A percentile compares a stretch with the other conserved stretches of the same genome.
phyloP scores from a whole-genome alignment of 2,888 invertebrate species.

The Drosophila pullipes region DNA sequence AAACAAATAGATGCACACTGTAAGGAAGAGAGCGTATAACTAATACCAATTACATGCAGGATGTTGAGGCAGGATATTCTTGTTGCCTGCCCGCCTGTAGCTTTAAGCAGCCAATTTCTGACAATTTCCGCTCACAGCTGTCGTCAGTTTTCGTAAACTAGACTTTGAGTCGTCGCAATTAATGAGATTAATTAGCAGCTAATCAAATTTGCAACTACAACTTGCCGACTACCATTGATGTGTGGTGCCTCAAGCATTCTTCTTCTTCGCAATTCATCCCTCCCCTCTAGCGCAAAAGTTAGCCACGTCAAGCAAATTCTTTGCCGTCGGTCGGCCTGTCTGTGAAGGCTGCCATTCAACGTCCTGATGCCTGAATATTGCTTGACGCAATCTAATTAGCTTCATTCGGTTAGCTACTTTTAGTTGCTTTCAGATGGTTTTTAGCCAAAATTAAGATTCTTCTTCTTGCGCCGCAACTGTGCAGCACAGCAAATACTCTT shows the following conservation, averaged over 20 bases:
- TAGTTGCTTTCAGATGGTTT: constrained; percentile 65
- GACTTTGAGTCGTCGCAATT: constrained; percentile 64
- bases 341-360: constrained; percentile 33
- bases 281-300: constrained; percentile 25
- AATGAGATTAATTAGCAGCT: constrained; percentile 76
- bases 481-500: constrained; percentile 1
- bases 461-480: not conserved
- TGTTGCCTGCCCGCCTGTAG: constrained; percentile 15
- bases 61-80: constrained; percentile 21
- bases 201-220: constrained; percentile 75
- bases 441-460: constrained; percentile 14
- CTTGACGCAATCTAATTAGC: constrained; percentile 72
- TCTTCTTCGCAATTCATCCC: not conserved
- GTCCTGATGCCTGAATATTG: constrained; percentile 61
- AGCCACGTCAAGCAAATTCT: constrained; percentile 20
- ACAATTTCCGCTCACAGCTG: constrained; percentile 66
- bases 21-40: constrained; percentile 7
- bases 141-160: constrained; percentile 62
- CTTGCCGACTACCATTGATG: constrained; percentile 54
- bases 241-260: constrained; percentile 17
- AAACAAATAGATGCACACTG: constrained; percentile 33
- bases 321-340: constrained; percentile 15
- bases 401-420: constrained; percentile 68
- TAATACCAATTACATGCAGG: constrained; percentile 38
- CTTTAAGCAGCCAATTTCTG: constrained; percentile 54